Base-by-base conservation (phyloP, 2,113 vertebrate genomes). In the Toxostoma redivivum region DNA sequence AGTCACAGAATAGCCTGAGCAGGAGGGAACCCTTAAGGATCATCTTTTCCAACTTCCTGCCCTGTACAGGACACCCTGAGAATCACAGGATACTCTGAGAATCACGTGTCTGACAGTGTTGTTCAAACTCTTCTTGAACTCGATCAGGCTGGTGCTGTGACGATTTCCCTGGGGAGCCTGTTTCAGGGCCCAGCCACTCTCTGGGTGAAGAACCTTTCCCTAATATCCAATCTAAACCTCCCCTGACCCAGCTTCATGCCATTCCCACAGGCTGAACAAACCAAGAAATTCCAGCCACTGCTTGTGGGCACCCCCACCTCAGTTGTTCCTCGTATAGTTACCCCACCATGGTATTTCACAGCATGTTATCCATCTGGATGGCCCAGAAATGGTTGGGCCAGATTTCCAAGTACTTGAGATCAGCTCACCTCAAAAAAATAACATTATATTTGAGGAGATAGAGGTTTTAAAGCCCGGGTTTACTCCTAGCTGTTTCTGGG, bases 311-410 rank as follows among this genome's bases (percentile, higher is more conserved):
- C 7, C 30, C 4, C 31, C 35, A 47, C 21, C 45, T 47, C 54
- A 48, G 62, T 7, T 61, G 38, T 31, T 42, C 40, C 31, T 69
- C 0, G 0, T 37, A 7, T 8, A 18, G 9, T 12, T 66, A 51
- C 12, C 38, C 51, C 53, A 74, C 20, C 5, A 40, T 42, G 35
- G 62, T 24, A 37, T 48, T 76, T 53, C 42, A 50, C 25, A 61
- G 35, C 11, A 3, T 31, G 22, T 37, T 50, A 11, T 53, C 35
- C 25, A 5, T 47, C 60, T 74, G 42, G 31, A 54, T 58, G 38
- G 50, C 27, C 38, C 58, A 78, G 51, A 62, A 88, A 56, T 31
- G n/a, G 10, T 1, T 62, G 60, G 33, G 13, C 17, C 64, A 88
- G 51, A 17, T 61, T 71, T 77, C 40, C 35, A 83, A 9, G 21